A percentile compares a stretch with the other conserved stretches of the same genome.
phyloP scores from a whole-genome alignment of 2,797 vertebrate species.

The Siniperca undulata region DNA sequence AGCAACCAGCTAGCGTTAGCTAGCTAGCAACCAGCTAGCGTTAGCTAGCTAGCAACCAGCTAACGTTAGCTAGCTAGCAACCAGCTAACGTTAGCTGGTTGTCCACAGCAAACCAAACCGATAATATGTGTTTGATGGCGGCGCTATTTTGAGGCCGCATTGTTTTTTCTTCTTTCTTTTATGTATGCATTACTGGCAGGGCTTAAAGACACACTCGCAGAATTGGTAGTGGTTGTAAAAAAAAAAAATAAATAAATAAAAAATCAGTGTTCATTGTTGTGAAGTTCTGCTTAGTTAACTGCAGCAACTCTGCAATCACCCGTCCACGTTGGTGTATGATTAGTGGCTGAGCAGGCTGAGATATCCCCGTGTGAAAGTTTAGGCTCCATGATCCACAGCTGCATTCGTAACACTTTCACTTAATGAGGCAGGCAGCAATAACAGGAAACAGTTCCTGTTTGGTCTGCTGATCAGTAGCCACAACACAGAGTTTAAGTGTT shows the following conservation, averaged over 20 bases:
- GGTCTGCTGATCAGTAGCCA: not conserved
- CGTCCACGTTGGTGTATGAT: conserved; percentile 3
- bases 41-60: no score
- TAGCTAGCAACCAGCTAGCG: no score
- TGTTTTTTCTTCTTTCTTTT: not conserved
- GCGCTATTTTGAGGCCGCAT: conserved; percentile 70
- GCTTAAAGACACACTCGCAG: conserved; percentile 20
- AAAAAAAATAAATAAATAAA: no score
- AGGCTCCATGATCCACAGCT: conserved; percentile 20
- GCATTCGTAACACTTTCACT: conserved; percentile 10
- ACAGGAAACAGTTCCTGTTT: conserved; percentile 2
- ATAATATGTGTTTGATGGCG: conserved; percentile 68
- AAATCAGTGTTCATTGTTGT: conserved; percentile 16
- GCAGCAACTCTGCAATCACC: not conserved
- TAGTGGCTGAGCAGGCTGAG: conserved; percentile 12
- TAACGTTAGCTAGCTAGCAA: no score
- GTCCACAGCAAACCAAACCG: conserved; percentile 33
- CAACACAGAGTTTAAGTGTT: not conserved
- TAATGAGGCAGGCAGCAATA: not conserved
- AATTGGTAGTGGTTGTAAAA: not conserved
- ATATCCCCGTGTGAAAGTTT: conserved; percentile 16
- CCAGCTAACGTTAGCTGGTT: conserved; percentile 52
- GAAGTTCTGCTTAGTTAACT: conserved; percentile 3
- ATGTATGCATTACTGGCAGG: not conserved
- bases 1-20: no score